Evolutionary conservation across 1,140 invertebrate species (phyloP), one percentile per base, ranked within the genome.

Genomic region (Zelostemma sp.): DNA sequence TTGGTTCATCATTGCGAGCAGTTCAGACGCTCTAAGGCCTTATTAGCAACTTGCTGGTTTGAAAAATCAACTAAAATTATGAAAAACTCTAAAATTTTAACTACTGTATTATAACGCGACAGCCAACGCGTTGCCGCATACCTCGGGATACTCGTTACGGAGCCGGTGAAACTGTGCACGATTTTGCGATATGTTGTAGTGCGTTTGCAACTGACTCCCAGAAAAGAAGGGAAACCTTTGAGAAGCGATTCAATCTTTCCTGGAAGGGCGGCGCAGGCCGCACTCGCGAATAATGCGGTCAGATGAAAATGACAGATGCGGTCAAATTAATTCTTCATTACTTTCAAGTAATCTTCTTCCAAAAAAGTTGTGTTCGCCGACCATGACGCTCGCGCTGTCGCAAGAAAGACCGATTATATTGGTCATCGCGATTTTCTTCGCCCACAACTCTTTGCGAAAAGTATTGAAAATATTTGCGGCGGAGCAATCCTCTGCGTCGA

Each of bases 321-420:
- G n/a, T 33, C 19, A 14, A 62, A 9, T 9, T 6, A 47, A 3
- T 15, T 43, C 9, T 1, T 51, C n/a, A 28, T 31, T 14, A 19
- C 40, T 41, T 9, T 35, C 9, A 11, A 12, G 4, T 11, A 59
- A 25, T 15, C 21, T 43, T 6, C 35, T 57, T 25, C 38, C 21
- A 28, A 68, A 60, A 16, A 49, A 65, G 19, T 18, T 33, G 4
- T 55, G 19, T 6, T 5, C 1, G 19, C 66, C 66, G 1, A 53
- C 18, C 66, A 68, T 68, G 6, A 63, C 59, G 18, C 11, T 41
- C 5, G 55, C 56, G 18, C 63, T 62, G 11, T 68, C 59, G 33
- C 35, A 47, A 5, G 55, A 16, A 14, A 61, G 14, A 15, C 35
- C 41, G 0, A 45, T 8, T n/a, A 69, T 60, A 40, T 69, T 64